Evolutionary conservation across 2,888 invertebrate genomes (phyloP), one percentile per base, ranked within the genome.

Genomic region (Tenthredo livida): DNA sequence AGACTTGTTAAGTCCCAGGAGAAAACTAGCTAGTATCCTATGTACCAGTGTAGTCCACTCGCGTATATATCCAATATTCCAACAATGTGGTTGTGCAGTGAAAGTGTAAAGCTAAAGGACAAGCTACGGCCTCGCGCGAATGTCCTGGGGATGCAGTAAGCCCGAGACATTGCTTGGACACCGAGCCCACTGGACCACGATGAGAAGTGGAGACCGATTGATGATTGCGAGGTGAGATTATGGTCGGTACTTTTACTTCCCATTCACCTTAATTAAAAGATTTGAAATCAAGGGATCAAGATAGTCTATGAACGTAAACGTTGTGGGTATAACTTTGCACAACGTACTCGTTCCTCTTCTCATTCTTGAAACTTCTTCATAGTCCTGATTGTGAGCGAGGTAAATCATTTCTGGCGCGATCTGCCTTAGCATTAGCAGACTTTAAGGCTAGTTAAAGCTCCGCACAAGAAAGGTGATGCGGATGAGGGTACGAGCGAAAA

Each of bases 71-170:
- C 67, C 67, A 67, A 67, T 67, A 67, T 83, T 67, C 83, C 47
- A 83, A 83, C 83, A 67, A 83, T 83, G 83, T 29, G 47, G 83
- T 83, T 47, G 73, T 43, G n/a, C 67, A 70, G 83, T 83, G 83
- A 83, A 83, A 83, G 83, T 83, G 43, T 50, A 15, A 37, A 67
- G 67, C 83, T 33, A 67, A 70, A 83, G 83, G 83, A 83, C 83
- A 83, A 33, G 9, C n/a, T 25, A 83, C 83, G 83, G 67, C 83
- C 67, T 67, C 67, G 67, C 29, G 29, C 17, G 43, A 67, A 83
- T 83, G 83, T 83, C 83, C 58, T 15, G 33, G 10, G 67, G 61
- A 80, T 61, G 67, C 83, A 17, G 67, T 47, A 61, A 12, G 21
- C 29, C 50, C 17, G 50, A 43, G 43, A 70, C 70, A 70, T 25